Conservation (phyloP, 1,140 invertebrate species). For the Micrasema minimum region DNA sequence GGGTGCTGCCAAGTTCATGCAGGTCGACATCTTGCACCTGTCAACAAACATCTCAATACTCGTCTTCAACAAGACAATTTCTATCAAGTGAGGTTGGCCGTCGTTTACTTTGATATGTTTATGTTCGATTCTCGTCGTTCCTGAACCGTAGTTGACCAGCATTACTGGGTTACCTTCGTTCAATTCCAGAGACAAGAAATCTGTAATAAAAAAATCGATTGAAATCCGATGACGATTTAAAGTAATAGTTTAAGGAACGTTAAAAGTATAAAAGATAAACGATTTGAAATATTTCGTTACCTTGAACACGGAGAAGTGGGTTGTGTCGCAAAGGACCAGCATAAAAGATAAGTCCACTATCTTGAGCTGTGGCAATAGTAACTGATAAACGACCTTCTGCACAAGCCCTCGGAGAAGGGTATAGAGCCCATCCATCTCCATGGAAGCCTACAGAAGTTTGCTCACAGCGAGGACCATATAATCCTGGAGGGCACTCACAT, state of each 20-base stretch:
- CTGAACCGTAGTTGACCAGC: conserved; percentile 90
- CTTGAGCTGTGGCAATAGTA: conserved; percentile 78
- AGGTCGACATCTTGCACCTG: conserved; percentile 76
- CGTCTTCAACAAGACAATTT: conserved; percentile 78
- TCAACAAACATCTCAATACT: conserved; percentile 83
- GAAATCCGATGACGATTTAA: too few species aligned
- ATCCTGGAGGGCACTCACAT: conserved; percentile 76
- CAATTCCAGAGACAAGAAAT: conserved; percentile 93
- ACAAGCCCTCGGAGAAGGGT: conserved; percentile 81
- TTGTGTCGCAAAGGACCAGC: conserved; percentile 83
- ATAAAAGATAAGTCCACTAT: conserved; percentile 89
- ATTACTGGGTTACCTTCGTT: conserved; percentile 85
- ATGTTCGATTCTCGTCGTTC: conserved; percentile 77
- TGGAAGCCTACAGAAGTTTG: conserved; percentile 86
- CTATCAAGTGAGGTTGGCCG: conserved; percentile 83
- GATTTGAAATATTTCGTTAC: too few species aligned
- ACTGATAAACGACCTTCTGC: conserved; percentile 82
- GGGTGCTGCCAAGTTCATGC: conserved; percentile 76
- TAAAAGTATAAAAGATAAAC: too few species aligned
- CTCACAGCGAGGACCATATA: conserved; percentile 91
- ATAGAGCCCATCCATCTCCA: conserved; percentile 89
- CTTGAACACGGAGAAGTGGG: conserved; percentile 70
- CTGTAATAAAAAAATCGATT: conserved; percentile 63
- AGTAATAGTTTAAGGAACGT: too few species aligned
- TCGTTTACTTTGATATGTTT: conserved; percentile 80